Evolutionary conservation across 2,113 vertebrate genomes (phyloP), one percentile per base, ranked within the genome.

Genomic region (Piaya cayana): DNA sequence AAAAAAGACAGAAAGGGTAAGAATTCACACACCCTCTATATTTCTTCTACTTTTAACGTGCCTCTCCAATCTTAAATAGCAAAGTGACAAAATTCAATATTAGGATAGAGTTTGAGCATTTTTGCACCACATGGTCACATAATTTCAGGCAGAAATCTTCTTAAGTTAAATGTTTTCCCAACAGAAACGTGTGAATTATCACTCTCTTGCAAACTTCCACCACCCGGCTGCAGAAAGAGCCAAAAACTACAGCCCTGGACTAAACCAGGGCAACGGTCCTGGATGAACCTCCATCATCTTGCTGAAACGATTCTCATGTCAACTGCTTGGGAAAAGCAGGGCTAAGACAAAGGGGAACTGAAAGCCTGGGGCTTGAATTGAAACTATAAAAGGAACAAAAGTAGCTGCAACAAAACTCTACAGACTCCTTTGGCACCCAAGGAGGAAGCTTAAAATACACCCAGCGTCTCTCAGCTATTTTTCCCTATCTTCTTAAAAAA

Each of bases 331-430:
- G 95, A 96, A 97, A 96, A 96, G 56, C 45, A 43, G 43, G 72
- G 36, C 86, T 87, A 84, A 91, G 89, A 94, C 95, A 96, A 95
- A 94, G 50, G 55, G 26, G 75, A 82, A 71, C 89, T 94, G 96
- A 96, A 96, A 95, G 96, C 91, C 86, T 65, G 55, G n/a, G 58
- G 83, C 70, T 92, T 94, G 95, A 92, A 96, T 89, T 72, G 70
- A 93, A 96, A 91, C 92, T 94, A 95, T 91, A 94, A 96, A 96
- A 96, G 92, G 92, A 95, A 96, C 95, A 97, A 95, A 96, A 95
- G 88, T 92, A 82, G 64, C 88, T 86, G 64, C 80, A 67, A 94
- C 89, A 93, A 96, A 96, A 93, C 74, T 92, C 93, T 74, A 84
- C 17, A 17, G 69, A 83, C 86, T 94, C 80, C 86, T 96, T 94